phyloP scores from a whole-genome alignment of 2,797 vertebrate species.

The Chelon labrosus region DNA sequence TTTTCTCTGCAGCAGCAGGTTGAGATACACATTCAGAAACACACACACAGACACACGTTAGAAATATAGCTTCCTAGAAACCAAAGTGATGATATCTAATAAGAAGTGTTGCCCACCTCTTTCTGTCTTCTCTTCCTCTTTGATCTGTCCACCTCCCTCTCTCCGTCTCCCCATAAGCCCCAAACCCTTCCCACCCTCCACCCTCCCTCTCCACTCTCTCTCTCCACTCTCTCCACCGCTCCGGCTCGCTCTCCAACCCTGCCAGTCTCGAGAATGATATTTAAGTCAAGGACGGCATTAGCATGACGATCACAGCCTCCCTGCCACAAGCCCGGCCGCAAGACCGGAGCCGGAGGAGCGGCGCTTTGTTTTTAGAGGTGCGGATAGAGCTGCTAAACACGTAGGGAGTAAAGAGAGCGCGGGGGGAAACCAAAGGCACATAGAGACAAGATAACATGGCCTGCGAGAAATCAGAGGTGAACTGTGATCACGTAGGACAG shows the following conservation, averaged over 20 bases:
- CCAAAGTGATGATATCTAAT: constrained; percentile 63
- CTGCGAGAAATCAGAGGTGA: constrained; percentile 42
- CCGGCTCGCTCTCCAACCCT: constrained; percentile 31
- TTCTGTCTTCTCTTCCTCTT: constrained; percentile 63
- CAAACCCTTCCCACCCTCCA: constrained; percentile 41
- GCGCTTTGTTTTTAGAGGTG: constrained; percentile 36
- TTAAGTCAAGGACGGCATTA: constrained; percentile 80
- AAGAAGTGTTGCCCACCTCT: constrained; percentile 67
- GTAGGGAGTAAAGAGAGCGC: constrained; percentile 5
- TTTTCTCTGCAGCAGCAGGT: constrained; percentile 14
- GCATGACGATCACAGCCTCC: constrained; percentile 77
- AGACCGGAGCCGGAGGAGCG: constrained; percentile 50
- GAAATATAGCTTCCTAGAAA: constrained; percentile 58
- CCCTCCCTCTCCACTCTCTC: not conserved
- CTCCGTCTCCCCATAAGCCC: constrained; percentile 56
- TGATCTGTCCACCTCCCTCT: constrained; percentile 60
- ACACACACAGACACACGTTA: constrained; percentile 16
- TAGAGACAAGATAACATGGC: constrained; percentile 11
- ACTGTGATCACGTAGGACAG: constrained; percentile 39
- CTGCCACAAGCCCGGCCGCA: constrained; percentile 59
- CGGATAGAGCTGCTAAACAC: constrained; percentile 30
- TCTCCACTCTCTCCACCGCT: constrained; percentile 32
- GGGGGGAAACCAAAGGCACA: constrained; percentile 8
- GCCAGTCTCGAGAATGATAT: constrained; percentile 57
- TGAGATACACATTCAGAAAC: constrained; percentile 1